A percentile compares a stretch with the other conserved stretches of the same genome.
Conservation (phyloP, 64 coral and sea anemone species). For the Stichodactyla helianthus region DNA sequence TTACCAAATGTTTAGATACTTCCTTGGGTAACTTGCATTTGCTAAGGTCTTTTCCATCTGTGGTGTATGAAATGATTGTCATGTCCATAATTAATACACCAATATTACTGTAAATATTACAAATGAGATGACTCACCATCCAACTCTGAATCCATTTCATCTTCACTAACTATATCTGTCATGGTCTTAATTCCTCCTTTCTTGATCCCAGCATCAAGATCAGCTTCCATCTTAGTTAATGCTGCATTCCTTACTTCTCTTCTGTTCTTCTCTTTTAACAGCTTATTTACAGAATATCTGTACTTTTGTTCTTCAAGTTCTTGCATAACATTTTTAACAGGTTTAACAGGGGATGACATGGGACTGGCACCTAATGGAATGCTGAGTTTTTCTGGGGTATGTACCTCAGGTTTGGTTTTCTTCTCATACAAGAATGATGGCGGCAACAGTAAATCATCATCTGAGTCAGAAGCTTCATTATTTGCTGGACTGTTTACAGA, state of each 20-base stretch:
- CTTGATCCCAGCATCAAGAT: conserved; percentile 49
- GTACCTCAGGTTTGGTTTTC: conserved; percentile 16
- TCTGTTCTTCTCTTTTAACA: conserved; percentile 60
- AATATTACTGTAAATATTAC: too few relatives aligned
- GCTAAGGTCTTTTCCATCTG: conserved; percentile 78
- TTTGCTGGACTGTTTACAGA: neutral
- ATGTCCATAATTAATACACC: neutral
- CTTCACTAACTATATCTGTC: conserved; percentile 17
- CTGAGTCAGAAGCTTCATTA: conserved; percentile 47
- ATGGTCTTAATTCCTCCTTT: conserved; percentile 49
- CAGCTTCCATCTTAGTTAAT: conserved; percentile 58
- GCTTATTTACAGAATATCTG: conserved; percentile 59
- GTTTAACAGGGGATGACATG: conserved; percentile 15
- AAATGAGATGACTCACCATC: neutral
- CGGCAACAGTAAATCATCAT: conserved; percentile 73
- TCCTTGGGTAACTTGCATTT: conserved; percentile 70
- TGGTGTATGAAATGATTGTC: neutral
- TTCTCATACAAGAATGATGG: conserved; percentile 61
- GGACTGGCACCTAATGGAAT: conserved; percentile 32
- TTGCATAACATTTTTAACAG: neutral
- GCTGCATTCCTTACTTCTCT: conserved; percentile 36
- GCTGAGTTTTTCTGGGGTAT: conserved; percentile 63
- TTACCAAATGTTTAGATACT: conserved; percentile 59
- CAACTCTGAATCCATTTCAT: neutral
- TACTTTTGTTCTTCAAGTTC: conserved; percentile 32